Evolutionary conservation across 1,140 invertebrate genomes (phyloP), one percentile per base, ranked within the genome.

Genomic region (Hesperophylax magnus): DNA sequence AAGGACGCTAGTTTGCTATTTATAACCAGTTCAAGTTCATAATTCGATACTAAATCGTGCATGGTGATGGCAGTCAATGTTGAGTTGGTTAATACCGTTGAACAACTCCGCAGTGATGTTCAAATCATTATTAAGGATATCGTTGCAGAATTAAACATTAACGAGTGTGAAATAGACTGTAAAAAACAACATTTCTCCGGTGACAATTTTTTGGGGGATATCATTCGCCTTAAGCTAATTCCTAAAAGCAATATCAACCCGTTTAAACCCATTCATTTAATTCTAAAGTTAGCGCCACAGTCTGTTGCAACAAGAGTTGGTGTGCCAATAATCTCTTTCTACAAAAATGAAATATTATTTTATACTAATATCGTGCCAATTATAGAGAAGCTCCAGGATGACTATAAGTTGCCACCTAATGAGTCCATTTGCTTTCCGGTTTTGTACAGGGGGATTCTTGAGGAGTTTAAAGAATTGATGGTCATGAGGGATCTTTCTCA

Each of bases 401-500:
- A 24, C 15, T 8, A 27, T 14, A 15, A 18, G 1, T 0, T 75
- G 9, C 53, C 71, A 56, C 11, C 9, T 22, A 14, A 58, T 1
- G 71, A 75, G 24, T 56, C 20, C 18, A 14, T 75, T 0, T 22
- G 4, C 2, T 75, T 75, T 18, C 47, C 54, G 47, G 27, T 47
- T 15, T 63, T 67, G 17, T 78, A 80, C 47, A 67, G 53, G 15
- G 71, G 60, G 4, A 39, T 82, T 52, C 11, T 53, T 11, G 79
- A 75, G 39, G 47, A 93, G 92, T 20, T 53, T 0, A 34, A 77
- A 53, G 81, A 83, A 24, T 20, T 91, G 15, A 86, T 91, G 1
- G 87, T 89, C 2, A 88, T 93, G 86, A 92, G 93, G 75, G 92
- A 93, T 84, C 81, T 92, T 9, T 81, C 83, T 14, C 84, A 85